Evolutionary conservation across 2,113 vertebrate species (phyloP), one percentile per base, ranked within the genome.

Genomic region (Syngnathus typhle): DNA sequence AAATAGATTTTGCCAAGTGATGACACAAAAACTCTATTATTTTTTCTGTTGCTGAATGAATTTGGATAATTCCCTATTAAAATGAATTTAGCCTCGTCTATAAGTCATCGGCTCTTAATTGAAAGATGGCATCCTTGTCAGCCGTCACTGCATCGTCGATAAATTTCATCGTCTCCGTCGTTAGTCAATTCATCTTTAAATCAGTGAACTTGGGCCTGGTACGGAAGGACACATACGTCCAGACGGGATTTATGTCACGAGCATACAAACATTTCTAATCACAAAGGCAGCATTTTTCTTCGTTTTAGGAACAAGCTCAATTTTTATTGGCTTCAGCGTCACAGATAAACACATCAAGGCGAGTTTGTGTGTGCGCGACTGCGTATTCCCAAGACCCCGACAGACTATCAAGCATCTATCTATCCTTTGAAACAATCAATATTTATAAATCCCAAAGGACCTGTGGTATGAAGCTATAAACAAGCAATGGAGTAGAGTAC

Each of bases 371-470:
- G 15, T 23, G 5, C 60, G 56, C 60, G 63, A 58, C 58, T 60
- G 92, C 95, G 94, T 95, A 94, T 85, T 87, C 79, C 82, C 82
- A 70, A 61, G 76, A 78, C 75, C 68, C 78, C 76, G 76, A 80
- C 70, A 82, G 71, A 77, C 78, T 87, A 88, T 87, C 82, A 86
- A 82, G 81, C 82, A 82, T 84, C 85, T 80, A 88, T 86, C 81
- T 81, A 84, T 82, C 78, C 94, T 95, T 93, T 91, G 91, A 91
- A 94, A 91, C 93, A 89, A 96, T 98, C 96, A 98, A 98, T 98
- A 97, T 98, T 97, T 98, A 98, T 96, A 93, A 98, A 95, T 92
- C 96, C 94, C 94, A 70, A 85, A 93, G 96, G 96, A 96, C 91
- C 92, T 93, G 93, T 90, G 87, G 92, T 93, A 90, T 93, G 94